Base-by-base conservation (phyloP, 2,888 invertebrate species). In the Ormyrus labotus region DNA sequence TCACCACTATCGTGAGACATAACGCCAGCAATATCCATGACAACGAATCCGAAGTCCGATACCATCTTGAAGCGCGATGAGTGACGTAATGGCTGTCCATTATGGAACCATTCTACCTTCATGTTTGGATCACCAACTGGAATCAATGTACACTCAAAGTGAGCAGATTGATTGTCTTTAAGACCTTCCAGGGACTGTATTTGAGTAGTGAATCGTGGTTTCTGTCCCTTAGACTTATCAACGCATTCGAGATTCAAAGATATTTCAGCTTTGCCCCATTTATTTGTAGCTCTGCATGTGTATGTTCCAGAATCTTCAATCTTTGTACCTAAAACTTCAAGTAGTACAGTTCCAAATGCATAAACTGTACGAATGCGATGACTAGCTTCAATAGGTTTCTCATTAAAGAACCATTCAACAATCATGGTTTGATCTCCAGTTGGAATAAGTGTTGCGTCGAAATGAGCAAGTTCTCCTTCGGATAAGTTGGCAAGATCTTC, bases 381-480 rank as follows among this genome's bases (percentile, higher is more conserved):
- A 91, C 96, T 96, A 61, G 97, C 97, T 89, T 96, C 96, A 82
- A 97, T 92, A 1, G 96, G 92, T 90, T 97, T 95, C 51, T 96
- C 97, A 90, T 99, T 98, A 90, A 96, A 98, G 93, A 97, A 97
- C 97, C 97, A 98, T 92, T 98, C 98, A 74, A 98, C 96, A 48
- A 95, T 94, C 97, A 98, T 97, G 47, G 96, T 96, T 90, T 97
- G 97, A 88, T 98, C 98, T 10, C 97, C 97, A 68, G 96, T 95
- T 10, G 99, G 99, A 71, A 97, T 96, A 7, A 99, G 93, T 69
- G 97, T 97, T 57, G 98, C 99, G 92, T 99, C 99, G 91, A 98
- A 99, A 91, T 99, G 99, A 84, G 98, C 98, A 85, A 98, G 96
- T 91, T 99, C 98, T 78, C 98, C 98, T 92, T 99, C 99, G 60